Conservation (phyloP, 2,113 vertebrate genomes). For the Copsychus sechellarum region DNA sequence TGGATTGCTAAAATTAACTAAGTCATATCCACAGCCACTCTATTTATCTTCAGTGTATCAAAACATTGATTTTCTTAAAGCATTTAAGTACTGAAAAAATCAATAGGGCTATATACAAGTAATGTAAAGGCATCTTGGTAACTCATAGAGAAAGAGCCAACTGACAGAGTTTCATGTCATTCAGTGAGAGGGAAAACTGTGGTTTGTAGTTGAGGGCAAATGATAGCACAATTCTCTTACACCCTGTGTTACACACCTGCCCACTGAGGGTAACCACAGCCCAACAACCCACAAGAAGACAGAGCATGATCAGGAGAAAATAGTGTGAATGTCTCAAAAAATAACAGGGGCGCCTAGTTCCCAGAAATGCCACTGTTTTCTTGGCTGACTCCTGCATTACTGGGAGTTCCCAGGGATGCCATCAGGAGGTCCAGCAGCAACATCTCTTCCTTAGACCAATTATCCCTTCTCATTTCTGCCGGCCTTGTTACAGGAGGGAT, state of each 20-base stretch:
- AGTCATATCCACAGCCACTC: neutral
- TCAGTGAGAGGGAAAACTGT: neutral
- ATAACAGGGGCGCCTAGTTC: neutral
- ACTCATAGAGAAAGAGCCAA: neutral
- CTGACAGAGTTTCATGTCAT: neutral
- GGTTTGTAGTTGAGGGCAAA: neutral
- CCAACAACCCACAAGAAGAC: neutral
- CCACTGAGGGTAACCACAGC: neutral
- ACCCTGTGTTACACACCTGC: neutral
- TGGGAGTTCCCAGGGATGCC: neutral
- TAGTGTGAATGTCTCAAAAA: neutral
- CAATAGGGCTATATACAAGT: neutral
- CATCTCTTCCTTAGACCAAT: neutral
- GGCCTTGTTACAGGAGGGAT: neutral
- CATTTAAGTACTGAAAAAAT: conserved; percentile 1
- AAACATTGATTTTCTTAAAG: conserved; percentile 33
- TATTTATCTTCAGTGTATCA: neutral
- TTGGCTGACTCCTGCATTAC: neutral
- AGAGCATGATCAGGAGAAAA: neutral
- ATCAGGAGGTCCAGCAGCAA: neutral
- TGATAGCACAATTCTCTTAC: neutral
- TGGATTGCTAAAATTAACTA: neutral
- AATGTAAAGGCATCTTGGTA: neutral
- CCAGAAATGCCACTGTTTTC: neutral
- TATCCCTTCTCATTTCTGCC: neutral